Percentiles rank a stretch among this genome's conserved stretches.
phyloP scores from a whole-genome alignment of 2,113 vertebrate species.

The Gracilinanus agilis region DNA sequence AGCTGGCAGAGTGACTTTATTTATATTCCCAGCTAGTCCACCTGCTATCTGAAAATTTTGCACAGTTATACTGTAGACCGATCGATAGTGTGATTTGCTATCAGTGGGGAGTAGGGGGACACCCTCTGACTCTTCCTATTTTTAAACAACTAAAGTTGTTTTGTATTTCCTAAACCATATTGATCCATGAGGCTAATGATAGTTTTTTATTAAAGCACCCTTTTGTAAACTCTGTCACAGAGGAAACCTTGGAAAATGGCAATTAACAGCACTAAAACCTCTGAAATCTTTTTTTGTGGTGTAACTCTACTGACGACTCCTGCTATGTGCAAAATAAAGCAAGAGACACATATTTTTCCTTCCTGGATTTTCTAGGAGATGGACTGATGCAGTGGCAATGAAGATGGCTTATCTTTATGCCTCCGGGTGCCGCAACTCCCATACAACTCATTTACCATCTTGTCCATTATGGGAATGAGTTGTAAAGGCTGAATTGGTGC shows the following conservation, averaged over 20 bases:
- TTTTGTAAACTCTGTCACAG: constrained; percentile 78
- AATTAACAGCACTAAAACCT: constrained; percentile 79
- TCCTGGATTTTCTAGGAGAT: constrained; percentile 28
- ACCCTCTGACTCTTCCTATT: constrained; percentile 83
- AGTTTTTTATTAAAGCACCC: constrained; percentile 82
- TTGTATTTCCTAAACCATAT: constrained; percentile 82
- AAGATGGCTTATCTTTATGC: constrained; percentile 29
- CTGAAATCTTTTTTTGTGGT: constrained; percentile 76
- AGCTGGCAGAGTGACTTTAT: constrained; percentile 49
- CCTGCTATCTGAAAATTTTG: constrained; percentile 74
- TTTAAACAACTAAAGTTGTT: constrained; percentile 84
- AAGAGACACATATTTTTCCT: constrained; percentile 57
- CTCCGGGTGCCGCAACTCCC: constrained; percentile 47
- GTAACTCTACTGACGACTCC: constrained; percentile 71
- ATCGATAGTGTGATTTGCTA: constrained; percentile 83
- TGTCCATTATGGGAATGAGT: constrained; percentile 49
- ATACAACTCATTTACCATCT: constrained; percentile 48
- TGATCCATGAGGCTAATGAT: constrained; percentile 83
- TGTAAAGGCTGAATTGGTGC: constrained; percentile 27
- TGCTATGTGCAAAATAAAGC: constrained; percentile 73
- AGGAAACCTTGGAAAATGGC: constrained; percentile 81
- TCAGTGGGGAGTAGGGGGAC: constrained; percentile 73
- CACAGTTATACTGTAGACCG: constrained; percentile 71
- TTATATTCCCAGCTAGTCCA: constrained; percentile 72
- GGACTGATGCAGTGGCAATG: constrained; percentile 29